Evolutionary conservation across 2,797 vertebrate genomes (phyloP).

Genomic region (Gallinago stenura): DNA sequence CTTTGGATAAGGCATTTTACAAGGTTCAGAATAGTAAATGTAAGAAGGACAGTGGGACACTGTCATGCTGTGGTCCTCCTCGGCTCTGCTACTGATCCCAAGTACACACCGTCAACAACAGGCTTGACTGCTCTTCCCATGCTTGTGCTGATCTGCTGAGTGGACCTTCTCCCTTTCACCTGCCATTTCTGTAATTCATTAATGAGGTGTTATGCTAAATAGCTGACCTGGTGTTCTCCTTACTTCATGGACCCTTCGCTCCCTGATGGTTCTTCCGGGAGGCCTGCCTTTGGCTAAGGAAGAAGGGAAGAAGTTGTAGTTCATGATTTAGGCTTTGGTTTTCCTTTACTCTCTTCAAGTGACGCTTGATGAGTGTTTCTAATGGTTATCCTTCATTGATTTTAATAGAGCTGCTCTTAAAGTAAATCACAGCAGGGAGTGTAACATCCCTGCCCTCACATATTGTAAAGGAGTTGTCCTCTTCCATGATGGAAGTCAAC

Average conservation of each 20-base stretch:
- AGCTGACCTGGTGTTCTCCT: not conserved
- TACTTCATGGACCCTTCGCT: fast-evolving
- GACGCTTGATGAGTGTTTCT: not conserved
- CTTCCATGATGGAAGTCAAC: not conserved
- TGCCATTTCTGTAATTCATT: not conserved
- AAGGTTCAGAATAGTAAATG: not conserved
- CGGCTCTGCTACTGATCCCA: not conserved
- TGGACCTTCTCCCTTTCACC: too few species aligned
- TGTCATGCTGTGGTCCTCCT: not conserved
- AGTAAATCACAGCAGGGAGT: not conserved
- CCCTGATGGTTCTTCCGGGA: not conserved
- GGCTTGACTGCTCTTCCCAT: not conserved
- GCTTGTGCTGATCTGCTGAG: not conserved
- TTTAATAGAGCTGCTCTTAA: not conserved
- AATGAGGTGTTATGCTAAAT: not conserved
- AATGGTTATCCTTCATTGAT: not conserved
- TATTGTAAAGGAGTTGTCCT: not conserved
- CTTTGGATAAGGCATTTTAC: not conserved
- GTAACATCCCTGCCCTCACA: not conserved
- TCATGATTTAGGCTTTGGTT: not conserved
- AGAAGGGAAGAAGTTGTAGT: not conserved
- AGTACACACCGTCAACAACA: too few species aligned
- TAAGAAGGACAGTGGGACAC: not conserved
- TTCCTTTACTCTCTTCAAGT: not conserved
- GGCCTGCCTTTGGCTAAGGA: not conserved